Evolutionary conservation across 2,888 invertebrate genomes (phyloP), one percentile per base, ranked within the genome.

Genomic region (Pycnomerus fuliginosus): DNA sequence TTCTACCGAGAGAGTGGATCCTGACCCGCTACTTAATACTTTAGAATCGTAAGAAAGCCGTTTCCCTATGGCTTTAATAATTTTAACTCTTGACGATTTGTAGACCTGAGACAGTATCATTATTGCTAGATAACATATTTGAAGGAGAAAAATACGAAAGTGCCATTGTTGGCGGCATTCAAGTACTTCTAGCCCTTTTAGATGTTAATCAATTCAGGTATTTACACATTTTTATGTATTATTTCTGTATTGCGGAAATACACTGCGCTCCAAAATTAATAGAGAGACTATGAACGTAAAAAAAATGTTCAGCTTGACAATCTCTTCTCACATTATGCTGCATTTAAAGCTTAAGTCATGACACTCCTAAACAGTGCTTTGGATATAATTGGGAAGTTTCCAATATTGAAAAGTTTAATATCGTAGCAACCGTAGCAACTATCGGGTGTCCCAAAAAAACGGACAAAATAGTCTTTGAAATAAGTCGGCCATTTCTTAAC

Each of bases 131-230:
- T 66, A 83, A 85, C 68, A 85, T 91, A 74, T 81, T 91, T 70
- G 77, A 78, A 51, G 78, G 79, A 60, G 78, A 77, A 57, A 80
- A 80, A 67, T 71, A 76, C 52, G 84, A 85, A 69, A 82, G 80
- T 69, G 84, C 86, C 63, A 81, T 91, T 61, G 81, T 87, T 51
- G 84, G 85, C 72, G 90, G 90, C 65, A 83, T 90, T 64, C 80
- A 83, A 72, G 83, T 91, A 69, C 80, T 91, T 71, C 80, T 89
- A 66, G 80, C 83, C 53, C 76, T 90, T 62, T 74, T 89, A 60
- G 80, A 81, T 57, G 71, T 74, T 55, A 72, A 74, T 56, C 71
- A 70, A 65, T 67, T 69, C 55, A 71, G 70, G 76, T 76, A 69
- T 25, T 4, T 22, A 30, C 22, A 17, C 11, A 27, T 27, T 34